Base-by-base conservation (phyloP, 2,797 vertebrate genomes). In the Crypturellus tataupa region DNA sequence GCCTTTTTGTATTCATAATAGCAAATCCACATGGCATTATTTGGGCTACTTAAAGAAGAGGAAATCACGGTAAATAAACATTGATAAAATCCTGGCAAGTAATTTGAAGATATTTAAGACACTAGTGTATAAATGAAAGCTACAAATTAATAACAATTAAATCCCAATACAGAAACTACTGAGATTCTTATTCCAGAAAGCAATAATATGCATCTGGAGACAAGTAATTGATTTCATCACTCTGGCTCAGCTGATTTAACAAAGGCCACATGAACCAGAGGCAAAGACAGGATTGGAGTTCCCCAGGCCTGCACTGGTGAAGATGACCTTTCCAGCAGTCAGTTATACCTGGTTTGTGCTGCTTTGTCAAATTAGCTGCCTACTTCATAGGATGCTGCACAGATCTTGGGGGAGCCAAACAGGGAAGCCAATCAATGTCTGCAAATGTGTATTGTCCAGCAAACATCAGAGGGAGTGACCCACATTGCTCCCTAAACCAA, bases 21-120 rank as follows among this genome's bases (percentile, higher is more conserved):
- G 21, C 0, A 0, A 89, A 29, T 39, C 35, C 53, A 9, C 2
- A 1, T 4, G 21, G 4, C 42, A 31, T 42, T 81, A n/a, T 3
- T 0, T 82, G 60, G 9, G 18, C 68, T 69, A 7, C 6, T 80
- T 47, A 46, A 25, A 63, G 39, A 6, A 64, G 59, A 64, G 76
- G 76, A 11, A 86, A 18, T n/a, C 6, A n/a, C 7, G 29, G 31
- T 56, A 56, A 56, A 56, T n/a, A n/a, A n/a, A 56, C 53, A 55
- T 19, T 18, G 31, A 9, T 56, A 10, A 77, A 92, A 70, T 69
- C 2, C 23, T 46, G 7, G 13, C n/a, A 80, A 84, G 76, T 46
- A 78, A 73, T 80, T 70, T 18, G 72, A 42, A 59, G 42, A 44
- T 24, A 53, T 53, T 79, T 88, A 44, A 14, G 2, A 51, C 60